These are phyloP conservation scores for Hemiprocne comata DNA, from an alignment of 2,113 vertebrate genomes.

Conservation along the genomic window DNA sequence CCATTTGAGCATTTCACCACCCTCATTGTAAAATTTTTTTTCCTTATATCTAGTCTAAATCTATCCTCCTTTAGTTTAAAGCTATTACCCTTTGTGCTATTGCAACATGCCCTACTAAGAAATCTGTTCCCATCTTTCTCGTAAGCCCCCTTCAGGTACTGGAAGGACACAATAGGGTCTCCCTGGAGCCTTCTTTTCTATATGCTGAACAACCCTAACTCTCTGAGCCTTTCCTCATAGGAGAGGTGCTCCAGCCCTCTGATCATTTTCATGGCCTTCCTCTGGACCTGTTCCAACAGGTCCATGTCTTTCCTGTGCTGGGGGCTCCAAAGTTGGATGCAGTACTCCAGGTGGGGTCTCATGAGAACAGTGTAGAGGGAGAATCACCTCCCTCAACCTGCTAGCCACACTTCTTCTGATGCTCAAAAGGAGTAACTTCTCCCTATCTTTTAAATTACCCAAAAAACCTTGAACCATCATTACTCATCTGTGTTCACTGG, in stretches of 20 bases:
- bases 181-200: fast-evolving
- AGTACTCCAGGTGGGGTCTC: not conserved
- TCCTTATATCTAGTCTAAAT: too few relatives aligned
- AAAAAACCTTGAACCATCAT: not conserved
- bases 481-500: not conserved
- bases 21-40: fast-evolving
- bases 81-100: not conserved
- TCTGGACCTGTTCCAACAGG: fast-evolving
- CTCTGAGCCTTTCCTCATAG: not conserved
- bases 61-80: not conserved
- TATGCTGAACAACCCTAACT: not conserved
- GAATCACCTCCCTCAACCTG: not conserved
- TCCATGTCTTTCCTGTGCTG: fast-evolving
- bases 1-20: not conserved
- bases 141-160: not conserved
- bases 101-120: not conserved
- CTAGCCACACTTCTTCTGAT: not conserved
- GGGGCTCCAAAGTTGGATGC: not conserved
- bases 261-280: not conserved
- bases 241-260: not conserved
- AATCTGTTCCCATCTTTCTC: not conserved
- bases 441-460: not conserved
- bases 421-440: not conserved
- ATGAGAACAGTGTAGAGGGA: fast-evolving
- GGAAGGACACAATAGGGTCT: not conserved